Evolutionary conservation across 2,113 vertebrate genomes (phyloP), one percentile per base, ranked within the genome.

Genomic region (Porphyrio hochstetteri): DNA sequence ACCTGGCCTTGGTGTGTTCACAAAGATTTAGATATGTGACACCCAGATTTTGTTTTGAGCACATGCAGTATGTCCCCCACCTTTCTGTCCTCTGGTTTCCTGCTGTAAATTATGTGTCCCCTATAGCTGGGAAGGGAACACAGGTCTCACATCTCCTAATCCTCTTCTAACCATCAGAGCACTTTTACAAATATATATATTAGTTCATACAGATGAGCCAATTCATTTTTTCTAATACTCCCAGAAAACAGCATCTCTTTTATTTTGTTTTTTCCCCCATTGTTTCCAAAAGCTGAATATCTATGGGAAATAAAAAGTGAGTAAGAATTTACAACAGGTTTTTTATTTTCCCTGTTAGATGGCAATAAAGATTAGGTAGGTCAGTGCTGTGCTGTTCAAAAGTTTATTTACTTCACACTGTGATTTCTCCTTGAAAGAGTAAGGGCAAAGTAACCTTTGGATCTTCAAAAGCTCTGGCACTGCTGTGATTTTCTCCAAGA

Each of bases 331-430:
- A 48, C 68, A 81, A 57, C 57, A 29, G 69, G 8, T 25, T 72
- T 64, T 83, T 79, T 86, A 38, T 81, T 86, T 83, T 28, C 31
- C 82, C 69, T 15, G 17, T 42, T 52, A 64, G 72, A 38, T 67
- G 27, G 29, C 59, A 64, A 55, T 72, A 72, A 75, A 93, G 79
- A 95, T 84, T 79, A 94, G 92, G 70, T 53, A 67, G 67, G 92
- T 94, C 86, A 84, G 59, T 16, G 23, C 81, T 48, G 90, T 3
- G 59, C 69, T 21, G 70, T 59, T 92, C 70, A 71, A 28, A 94
- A 85, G 70, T 96, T 95, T 92, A 95, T 96, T 97, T 94, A 94
- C 91, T 93, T 76, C 96, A 75, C 75, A 27, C 70, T 91, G 93
- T 55, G 92, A 65, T 87, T 90, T 97, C 92, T 95, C 86, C 92